Conservation (phyloP, 2,113 vertebrate genomes). For the Pluvianellus socialis region DNA sequence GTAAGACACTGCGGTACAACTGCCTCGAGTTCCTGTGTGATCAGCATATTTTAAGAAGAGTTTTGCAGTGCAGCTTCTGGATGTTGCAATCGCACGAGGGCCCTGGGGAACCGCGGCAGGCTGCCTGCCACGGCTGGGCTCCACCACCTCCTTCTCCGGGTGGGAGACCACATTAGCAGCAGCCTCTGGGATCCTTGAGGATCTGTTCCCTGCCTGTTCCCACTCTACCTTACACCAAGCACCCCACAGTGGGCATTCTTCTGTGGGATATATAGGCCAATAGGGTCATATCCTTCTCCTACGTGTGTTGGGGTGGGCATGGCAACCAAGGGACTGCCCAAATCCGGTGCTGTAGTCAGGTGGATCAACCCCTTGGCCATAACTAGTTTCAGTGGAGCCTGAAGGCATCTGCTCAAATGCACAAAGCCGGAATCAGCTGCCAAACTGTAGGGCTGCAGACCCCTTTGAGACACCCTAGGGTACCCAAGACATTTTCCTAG, state of each 20-base stretch:
- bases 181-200: background rate
- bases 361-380: background rate
- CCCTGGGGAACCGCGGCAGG: background rate
- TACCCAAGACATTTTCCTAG: background rate
- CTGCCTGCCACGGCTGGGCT: background rate
- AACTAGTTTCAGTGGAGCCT: background rate
- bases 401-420: background rate
- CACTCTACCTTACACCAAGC: background rate
- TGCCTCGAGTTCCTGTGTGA: background rate
- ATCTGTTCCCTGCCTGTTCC: background rate
- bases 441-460: background rate
- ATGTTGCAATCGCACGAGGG: background rate
- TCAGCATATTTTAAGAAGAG: background rate
- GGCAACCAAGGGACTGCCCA: background rate
- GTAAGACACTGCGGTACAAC: background rate
- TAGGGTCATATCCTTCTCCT: background rate
- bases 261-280: background rate
- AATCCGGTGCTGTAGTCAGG: background rate
- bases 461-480: background rate
- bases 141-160: background rate
- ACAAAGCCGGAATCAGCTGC: background rate
- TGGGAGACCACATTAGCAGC: background rate
- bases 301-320: background rate
- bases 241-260: background rate
- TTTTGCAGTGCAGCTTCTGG: background rate